Base-by-base conservation (phyloP, 2,113 vertebrate species). In the Cyanistes caeruleus region DNA sequence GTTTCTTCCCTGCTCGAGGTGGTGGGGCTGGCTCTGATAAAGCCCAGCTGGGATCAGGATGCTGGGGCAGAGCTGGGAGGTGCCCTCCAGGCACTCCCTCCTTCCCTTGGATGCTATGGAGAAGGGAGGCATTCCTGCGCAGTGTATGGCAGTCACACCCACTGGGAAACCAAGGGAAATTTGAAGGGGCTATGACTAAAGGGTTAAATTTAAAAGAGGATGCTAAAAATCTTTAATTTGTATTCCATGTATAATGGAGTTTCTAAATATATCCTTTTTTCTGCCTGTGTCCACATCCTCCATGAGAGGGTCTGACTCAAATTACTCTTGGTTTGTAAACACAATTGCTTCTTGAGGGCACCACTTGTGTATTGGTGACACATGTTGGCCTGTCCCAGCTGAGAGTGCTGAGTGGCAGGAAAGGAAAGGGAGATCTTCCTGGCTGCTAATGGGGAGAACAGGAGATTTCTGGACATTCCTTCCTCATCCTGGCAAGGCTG, bases 21-120 rank as follows among this genome's bases (percentile, higher is more conserved):
- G 5, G 1, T 39, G 69, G 37, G 28, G 18, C 17, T 3, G 4
- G 27, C 9, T 62, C n/a, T 49, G 49, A 17, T 3, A 7, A 0
- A 28, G n/a, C 7, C 1, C 44, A 60, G 60, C 35, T 15, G 52
- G 52, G 23, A 2, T 76, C 27, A 13, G 63, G 15, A 3, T 73
- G 28, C 28, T 49, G 59, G 44, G 33, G 8, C 23, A 63, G 27
- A 52, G 44, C 43, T 68, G 55, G 72, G 28, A 75, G 9, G 4
- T 52, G n/a, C 19, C 23, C 21, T 46, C 51, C 44, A 21, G n/a
- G 73, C 48, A 10, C 5, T 69, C 33, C 16, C 44, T 37, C 25
- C 39, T 77, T 81, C 41, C 46, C 25, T 58, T 58, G 58, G n/a
- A 11, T 49, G n/a, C 60, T 21, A 1, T 0, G 3, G 25, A 62